Base-by-base conservation (phyloP, 2,888 invertebrate genomes). In the Dasypogon diadema region DNA sequence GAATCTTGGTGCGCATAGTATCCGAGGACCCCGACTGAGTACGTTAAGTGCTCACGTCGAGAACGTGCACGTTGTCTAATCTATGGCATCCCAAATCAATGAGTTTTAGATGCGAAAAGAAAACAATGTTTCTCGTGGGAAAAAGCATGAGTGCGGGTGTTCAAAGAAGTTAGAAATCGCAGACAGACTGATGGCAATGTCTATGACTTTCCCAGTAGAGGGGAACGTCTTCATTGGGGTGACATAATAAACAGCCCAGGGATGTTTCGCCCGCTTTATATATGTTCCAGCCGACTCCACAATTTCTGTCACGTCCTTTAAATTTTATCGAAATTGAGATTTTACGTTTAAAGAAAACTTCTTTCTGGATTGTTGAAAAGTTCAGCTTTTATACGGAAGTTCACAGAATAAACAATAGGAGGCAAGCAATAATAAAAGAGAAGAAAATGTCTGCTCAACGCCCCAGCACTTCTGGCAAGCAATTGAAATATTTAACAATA, bases 41-140 rank as follows among this genome's bases (percentile, higher is more conserved):
- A 30, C 30, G 30, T 30, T 60, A 60, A 60, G 34, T 60, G 60
- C 18, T 16, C 60, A 60, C 34, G 60, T 60, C 60, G 60, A 60
- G 21, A 21, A 60, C 60, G 60, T 60, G 34, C 34, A 34, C 6
- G 58, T 12, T 60, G 34, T 12, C 34, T 60, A 60, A 60, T 60
- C 60, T 60, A 10, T 18, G 21, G 60, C 37, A 18, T 60, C 58
- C 30, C 30, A 18, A 30, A 30, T 58, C 26, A 58, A 58, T 58
- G 58, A 37, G 60, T 18, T 18, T 60, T 60, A 60, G 60, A 37
- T 37, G 37, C 37, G 34, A 18, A 60, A 37, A 14, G 21, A 60
- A 60, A 60, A 60, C 34, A 60, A 14, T 60, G 42, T 42, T 42
- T 12, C 12, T 42, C 12, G 14, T 14, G n/a, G n/a, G 14, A 4